Evolutionary conservation across 2,888 invertebrate species (phyloP).

Genomic region (Dryococelus australis): DNA sequence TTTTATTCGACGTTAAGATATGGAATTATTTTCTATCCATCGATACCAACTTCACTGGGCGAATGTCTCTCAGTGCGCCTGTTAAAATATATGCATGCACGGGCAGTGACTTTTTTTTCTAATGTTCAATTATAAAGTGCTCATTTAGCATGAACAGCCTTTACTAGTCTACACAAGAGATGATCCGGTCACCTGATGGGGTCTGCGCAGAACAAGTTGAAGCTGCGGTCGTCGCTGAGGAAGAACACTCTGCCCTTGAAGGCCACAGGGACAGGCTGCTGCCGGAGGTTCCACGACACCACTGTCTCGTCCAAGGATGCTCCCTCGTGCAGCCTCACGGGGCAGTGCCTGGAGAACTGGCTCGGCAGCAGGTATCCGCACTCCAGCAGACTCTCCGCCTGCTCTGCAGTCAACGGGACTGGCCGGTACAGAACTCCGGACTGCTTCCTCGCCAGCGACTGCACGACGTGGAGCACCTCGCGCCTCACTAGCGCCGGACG

Average conservation of each 20-base stretch:
- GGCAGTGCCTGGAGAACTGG: not conserved
- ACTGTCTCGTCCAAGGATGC: not conserved
- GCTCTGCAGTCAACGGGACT: not conserved
- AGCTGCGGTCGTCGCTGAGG: not conserved
- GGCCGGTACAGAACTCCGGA: not conserved
- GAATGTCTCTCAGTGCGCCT: no score
- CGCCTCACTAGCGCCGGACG: not conserved
- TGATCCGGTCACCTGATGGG: constrained; percentile 23
- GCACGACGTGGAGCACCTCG: not conserved
- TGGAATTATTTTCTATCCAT: no score
- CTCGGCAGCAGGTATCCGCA: not conserved
- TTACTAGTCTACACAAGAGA: no score
- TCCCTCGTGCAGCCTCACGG: not conserved
- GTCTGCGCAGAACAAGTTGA: not conserved
- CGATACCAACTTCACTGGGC: no score
- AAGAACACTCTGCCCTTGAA: not conserved
- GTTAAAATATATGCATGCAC: no score
- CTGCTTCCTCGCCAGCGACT: not conserved
- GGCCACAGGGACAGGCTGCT: not conserved
- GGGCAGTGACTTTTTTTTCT: no score
- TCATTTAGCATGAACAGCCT: no score
- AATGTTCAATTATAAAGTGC: no score
- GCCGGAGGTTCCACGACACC: not conserved
- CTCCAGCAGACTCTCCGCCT: not conserved
- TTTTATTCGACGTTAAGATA: no score